A percentile compares a stretch with the other conserved stretches of the same genome.
Evolutionary conservation across 2,888 invertebrate species (phyloP).

Genomic region (Meteorus cinctellus): DNA sequence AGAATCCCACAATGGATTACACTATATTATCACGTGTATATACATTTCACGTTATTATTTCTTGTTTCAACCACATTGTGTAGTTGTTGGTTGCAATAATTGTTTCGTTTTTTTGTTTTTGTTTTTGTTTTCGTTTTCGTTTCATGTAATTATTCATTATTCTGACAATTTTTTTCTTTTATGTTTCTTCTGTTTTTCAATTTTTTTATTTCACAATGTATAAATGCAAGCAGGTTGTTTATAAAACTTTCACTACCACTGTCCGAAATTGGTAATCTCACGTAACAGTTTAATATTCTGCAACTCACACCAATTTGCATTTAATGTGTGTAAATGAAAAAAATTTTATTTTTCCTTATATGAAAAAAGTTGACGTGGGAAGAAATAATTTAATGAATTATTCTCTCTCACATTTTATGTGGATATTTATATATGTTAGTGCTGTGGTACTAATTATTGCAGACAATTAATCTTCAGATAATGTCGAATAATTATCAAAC

Average conservation of each 20-base stretch:
- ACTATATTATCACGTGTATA: background rate
- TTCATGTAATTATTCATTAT: background rate
- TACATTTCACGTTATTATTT: background rate
- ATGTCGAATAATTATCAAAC: too few species aligned
- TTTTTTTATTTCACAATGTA: background rate
- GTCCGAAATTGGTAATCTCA: background rate
- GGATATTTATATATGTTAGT: too few species aligned
- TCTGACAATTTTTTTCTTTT: background rate
- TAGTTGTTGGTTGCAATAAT: background rate
- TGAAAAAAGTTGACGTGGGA: too few species aligned
- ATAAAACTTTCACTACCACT: slow-evolving; percentile 6
- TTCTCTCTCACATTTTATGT: too few species aligned
- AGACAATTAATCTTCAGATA: too few species aligned
- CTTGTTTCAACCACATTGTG: background rate
- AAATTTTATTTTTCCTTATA: background rate
- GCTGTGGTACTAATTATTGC: too few species aligned
- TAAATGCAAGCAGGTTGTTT: background rate
- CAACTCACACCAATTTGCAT: slow-evolving; percentile 8
- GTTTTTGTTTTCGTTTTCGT: background rate
- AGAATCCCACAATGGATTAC: background rate
- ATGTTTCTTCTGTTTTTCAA: background rate
- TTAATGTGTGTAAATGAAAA: background rate
- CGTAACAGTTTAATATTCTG: background rate
- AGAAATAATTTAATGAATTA: too few species aligned
- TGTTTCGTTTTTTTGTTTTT: background rate